A percentile compares a stretch with the other conserved stretches of the same genome.
Conservation (phyloP, 2,888 invertebrate genomes). For the Cryptocheilus praepositus region DNA sequence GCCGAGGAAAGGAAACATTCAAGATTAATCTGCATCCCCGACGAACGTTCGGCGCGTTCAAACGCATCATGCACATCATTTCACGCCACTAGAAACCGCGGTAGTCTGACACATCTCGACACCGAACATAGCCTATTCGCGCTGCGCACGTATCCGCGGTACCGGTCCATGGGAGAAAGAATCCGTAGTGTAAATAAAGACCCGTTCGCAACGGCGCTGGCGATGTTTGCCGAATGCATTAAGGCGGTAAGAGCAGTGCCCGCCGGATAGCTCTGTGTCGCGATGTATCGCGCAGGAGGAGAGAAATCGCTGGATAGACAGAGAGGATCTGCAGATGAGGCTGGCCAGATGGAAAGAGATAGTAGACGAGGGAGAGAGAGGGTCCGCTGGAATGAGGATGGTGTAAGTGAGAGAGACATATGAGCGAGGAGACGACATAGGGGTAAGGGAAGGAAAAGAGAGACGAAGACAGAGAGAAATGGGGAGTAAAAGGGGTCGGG, state of each 20-base stretch:
- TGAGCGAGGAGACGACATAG: slow-evolving; percentile 21
- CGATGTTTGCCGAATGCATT: slow-evolving; percentile 72
- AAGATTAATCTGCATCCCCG: too few relatives aligned
- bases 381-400: slow-evolving; percentile 17
- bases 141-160: neutral
- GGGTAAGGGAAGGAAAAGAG: slow-evolving; percentile 21
- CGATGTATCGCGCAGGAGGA: slow-evolving; percentile 46
- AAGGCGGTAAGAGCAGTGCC: slow-evolving; percentile 59
- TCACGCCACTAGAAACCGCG: too few relatives aligned
- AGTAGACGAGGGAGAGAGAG: slow-evolving; percentile 6
- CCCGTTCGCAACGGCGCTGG: slow-evolving; percentile 55
- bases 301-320: slow-evolving; percentile 20
- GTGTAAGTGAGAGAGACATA: slow-evolving; percentile 18
- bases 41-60: too few relatives aligned
- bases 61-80: too few relatives aligned
- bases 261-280: slow-evolving; percentile 46
- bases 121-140: too few relatives aligned
- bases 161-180: slow-evolving; percentile 39
- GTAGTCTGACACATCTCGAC: too few relatives aligned
- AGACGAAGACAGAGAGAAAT: slow-evolving; percentile 33
- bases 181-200: slow-evolving; percentile 71
- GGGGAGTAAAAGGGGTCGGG: slow-evolving; percentile 35
- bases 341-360: neutral
- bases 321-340: slow-evolving; percentile 17
- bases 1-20: too few relatives aligned